phyloP scores from a whole-genome alignment of 2,797 vertebrate genomes.

The Gephyroberyx darwinii region DNA sequence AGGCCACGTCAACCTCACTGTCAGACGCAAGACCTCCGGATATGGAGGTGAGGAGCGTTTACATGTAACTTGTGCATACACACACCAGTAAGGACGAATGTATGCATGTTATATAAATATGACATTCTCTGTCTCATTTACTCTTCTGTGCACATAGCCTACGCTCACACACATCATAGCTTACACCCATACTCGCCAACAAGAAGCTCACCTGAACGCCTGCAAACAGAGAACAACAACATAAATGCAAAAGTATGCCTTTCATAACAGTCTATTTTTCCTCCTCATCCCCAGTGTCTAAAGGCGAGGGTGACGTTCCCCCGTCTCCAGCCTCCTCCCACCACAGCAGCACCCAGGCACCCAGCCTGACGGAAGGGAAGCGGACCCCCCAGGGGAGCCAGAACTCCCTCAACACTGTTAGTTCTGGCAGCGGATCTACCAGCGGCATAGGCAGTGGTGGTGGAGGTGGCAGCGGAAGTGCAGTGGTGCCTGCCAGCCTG shows the following conservation, averaged over 20 bases:
- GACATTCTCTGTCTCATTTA: not conserved
- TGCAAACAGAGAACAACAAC: not conserved
- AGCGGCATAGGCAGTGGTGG: constrained; percentile 94
- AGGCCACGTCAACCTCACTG: constrained; percentile 97
- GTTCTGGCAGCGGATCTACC: constrained; percentile 96
- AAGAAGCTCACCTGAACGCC: not conserved
- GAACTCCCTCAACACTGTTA: constrained; percentile 97
- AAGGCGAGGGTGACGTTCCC: constrained; percentile 91
- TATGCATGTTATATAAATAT: constrained; percentile 3
- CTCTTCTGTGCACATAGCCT: not conserved
- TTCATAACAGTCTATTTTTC: not conserved
- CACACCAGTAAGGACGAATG: not conserved
- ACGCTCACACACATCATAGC: not conserved
- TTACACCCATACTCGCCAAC: not conserved
- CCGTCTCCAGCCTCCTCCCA: constrained; percentile 95
- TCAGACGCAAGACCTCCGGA: constrained; percentile 90
- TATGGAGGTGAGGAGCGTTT: constrained; percentile 85
- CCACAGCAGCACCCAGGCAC: constrained; percentile 96
- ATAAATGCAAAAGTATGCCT: not conserved
- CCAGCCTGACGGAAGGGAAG: constrained; percentile 95
- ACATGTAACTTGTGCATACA: constrained; percentile 7
- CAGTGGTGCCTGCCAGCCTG: constrained; percentile 86
- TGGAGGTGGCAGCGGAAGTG: constrained; percentile 82
- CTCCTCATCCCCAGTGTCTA: constrained; percentile 81
- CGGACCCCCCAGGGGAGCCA: constrained; percentile 96